Base-by-base conservation (phyloP, 2,797 vertebrate genomes). In the Meriones psammophilus region DNA sequence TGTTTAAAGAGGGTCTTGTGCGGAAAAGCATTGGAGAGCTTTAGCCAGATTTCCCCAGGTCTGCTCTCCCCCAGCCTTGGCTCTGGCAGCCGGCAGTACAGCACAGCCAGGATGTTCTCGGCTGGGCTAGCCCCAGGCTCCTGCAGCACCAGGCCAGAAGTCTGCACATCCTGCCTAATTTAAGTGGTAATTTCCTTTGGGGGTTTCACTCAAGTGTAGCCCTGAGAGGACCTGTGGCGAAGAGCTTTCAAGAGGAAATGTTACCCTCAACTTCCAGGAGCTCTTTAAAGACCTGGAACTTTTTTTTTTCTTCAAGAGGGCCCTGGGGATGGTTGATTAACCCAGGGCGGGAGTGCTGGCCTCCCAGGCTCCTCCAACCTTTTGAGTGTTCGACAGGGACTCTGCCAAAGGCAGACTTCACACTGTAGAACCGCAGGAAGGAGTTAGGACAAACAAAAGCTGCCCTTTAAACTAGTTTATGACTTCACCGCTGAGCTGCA, bases 111-210 rank as follows among this genome's bases (percentile, higher is more conserved):
- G 64, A 20, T 24, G 1, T 24, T 15, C 20, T 13, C 33, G 39
- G 69, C 28, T 39, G 1, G 42, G 22, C 20, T 36, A 54, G 30
- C 24, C 10, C 15, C 1, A 4, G 3, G 30, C 62, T 50, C 50
- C 8, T 50, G 50, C 50, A 50, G 50, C 50, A 50, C 60, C 86
- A 93, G 95, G 93, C 74, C 76, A 94, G 89, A 91, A 33, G 83
- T 87, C 93, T 1, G 94, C 93, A 94, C 46, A 87, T 94, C 85
- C 96, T 78, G 60, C 90, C 96, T 97, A 58, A 96, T 97, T 97
- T 97, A 97, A 98, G 97, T 96, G 78, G 95, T 96, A 92, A 96
- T 98, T 98, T 95, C 96, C 96, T 95, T 96, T 95, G 78, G 88
- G 97, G 68, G 79, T 95, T 98, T 98, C 98, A 97, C 83, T 97